A percentile compares a stretch with the other conserved stretches of the same genome.
Evolutionary conservation across 2,888 invertebrate genomes (phyloP).

Genomic region (Mythimna loreyi): DNA sequence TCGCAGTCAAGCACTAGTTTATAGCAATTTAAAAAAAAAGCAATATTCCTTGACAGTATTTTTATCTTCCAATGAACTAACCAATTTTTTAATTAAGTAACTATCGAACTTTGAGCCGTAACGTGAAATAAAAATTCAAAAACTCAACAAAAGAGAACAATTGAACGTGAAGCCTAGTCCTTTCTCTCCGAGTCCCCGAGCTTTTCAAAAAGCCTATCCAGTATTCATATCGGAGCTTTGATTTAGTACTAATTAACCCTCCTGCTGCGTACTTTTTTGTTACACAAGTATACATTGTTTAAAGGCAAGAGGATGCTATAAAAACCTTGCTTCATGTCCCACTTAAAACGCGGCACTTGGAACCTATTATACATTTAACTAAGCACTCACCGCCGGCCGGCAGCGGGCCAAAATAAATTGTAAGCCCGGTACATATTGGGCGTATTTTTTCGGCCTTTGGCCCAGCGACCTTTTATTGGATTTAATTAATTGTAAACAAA

Average conservation of each 20-base stretch:
- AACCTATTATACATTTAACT: conserved; percentile 85
- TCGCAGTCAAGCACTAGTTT: too few relatives aligned
- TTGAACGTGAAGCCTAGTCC: neutral
- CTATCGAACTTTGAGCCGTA: neutral
- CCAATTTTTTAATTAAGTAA: conserved; percentile 5
- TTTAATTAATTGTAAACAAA: conserved; percentile 79
- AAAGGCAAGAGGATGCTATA: conserved; percentile 71
- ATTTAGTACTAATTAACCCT: conserved; percentile 75
- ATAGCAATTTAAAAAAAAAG: too few relatives aligned
- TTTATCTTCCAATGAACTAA: neutral
- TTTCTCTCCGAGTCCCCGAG: conserved; percentile 20
- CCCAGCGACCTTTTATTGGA: conserved; percentile 64
- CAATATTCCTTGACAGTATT: too few relatives aligned
- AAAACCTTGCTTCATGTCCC: conserved; percentile 76
- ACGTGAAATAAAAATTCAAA: neutral
- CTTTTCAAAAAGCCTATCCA: conserved; percentile 30
- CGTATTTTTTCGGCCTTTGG: conserved; percentile 65
- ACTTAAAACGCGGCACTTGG: conserved; percentile 81
- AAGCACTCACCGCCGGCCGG: conserved; percentile 68
- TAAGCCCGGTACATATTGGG: conserved; percentile 69
- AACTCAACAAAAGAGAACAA: conserved; percentile 7
- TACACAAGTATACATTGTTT: conserved; percentile 71
- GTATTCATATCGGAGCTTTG: conserved; percentile 62
- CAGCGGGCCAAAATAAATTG: conserved; percentile 73
- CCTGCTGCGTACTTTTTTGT: conserved; percentile 61